Percentiles rank a stretch among this genome's conserved stretches.
Conservation (phyloP, 2,113 vertebrate genomes). For the Vidua chalybeata region DNA sequence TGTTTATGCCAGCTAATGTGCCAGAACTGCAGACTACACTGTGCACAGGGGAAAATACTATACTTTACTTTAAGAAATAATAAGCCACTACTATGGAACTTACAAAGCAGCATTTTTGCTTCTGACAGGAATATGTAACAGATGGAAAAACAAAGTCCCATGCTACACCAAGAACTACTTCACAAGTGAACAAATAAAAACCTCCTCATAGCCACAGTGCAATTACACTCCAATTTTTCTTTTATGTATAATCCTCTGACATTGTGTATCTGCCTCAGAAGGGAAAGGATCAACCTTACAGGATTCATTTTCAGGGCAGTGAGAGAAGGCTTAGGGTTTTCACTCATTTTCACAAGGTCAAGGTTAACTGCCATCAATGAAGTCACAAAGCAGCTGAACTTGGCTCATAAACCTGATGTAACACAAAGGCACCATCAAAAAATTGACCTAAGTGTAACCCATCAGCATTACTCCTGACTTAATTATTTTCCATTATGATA, state of each 20-base stretch:
- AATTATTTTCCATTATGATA: not conserved
- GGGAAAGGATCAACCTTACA: not conserved
- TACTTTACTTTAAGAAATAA: conserved; percentile 55
- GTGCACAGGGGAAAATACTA: conserved; percentile 21
- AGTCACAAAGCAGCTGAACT: not conserved
- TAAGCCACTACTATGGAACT: not conserved
- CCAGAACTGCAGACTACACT: conserved; percentile 39
- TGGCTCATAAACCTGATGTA: not conserved
- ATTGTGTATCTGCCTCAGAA: not conserved
- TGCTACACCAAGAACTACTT: not conserved
- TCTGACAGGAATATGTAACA: conserved; percentile 21
- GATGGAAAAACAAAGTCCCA: conserved; percentile 38
- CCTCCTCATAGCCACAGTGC: not conserved
- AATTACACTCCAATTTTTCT: not conserved
- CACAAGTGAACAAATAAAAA: not conserved
- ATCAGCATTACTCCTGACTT: not conserved
- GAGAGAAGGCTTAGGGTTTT: not conserved
- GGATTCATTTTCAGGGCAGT: not conserved
- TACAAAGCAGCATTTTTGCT: not conserved
- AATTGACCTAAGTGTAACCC: not conserved
- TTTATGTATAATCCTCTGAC: not conserved
- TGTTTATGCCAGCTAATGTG: conserved; percentile 62
- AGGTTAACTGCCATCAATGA: not conserved
- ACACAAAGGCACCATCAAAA: not conserved
- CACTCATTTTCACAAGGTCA: not conserved